Evolutionary conservation across 2,113 vertebrate genomes (phyloP).

Genomic region (Copsychus sechellarum): DNA sequence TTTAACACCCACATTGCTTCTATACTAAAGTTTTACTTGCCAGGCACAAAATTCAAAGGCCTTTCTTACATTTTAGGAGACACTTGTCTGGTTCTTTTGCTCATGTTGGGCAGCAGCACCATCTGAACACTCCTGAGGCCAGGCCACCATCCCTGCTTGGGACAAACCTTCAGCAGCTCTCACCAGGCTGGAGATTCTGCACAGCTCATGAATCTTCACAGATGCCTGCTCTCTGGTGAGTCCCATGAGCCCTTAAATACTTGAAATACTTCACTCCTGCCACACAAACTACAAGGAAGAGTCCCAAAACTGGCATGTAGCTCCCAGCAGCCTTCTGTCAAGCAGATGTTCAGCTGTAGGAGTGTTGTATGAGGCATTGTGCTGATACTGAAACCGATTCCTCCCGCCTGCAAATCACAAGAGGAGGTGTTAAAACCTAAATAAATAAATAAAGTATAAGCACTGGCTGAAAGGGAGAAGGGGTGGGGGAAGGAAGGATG

Average conservation of each 20-base stretch:
- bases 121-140: not conserved
- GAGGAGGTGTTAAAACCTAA: slow-evolving; percentile 47
- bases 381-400: not conserved
- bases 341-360: slow-evolving; percentile 33
- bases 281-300: not conserved
- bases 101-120: not conserved
- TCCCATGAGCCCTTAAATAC: not conserved
- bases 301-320: not conserved
- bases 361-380: not conserved
- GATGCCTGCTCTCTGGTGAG: not conserved
- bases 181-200: not conserved
- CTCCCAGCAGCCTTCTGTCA: slow-evolving; percentile 41
- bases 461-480: not conserved
- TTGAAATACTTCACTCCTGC: slow-evolving; percentile 12
- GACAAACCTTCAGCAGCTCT: not conserved
- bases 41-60: not conserved
- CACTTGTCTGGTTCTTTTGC: not conserved
- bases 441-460: slow-evolving; percentile 38
- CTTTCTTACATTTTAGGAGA: not conserved
- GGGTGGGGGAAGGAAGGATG: not conserved
- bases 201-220: not conserved
- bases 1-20: not conserved
- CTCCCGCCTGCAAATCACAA: not conserved
- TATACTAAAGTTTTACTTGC: not conserved
- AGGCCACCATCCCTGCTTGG: not conserved